These are phyloP conservation scores for Neodontobutis hainanensis DNA, from an alignment of 2,113 vertebrate genomes.

Conservation along the genomic window DNA sequence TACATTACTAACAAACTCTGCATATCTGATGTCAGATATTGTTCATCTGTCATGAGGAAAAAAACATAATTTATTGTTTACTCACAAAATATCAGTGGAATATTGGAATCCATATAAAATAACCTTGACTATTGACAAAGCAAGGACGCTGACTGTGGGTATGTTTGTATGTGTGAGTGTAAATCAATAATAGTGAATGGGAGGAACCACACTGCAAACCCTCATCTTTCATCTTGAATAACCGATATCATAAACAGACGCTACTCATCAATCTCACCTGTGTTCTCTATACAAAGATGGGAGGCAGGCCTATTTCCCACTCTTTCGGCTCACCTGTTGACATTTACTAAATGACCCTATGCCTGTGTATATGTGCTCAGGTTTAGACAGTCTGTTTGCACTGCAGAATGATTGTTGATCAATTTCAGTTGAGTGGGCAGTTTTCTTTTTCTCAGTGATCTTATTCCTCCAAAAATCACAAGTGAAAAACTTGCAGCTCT, in stretches of 20 bases:
- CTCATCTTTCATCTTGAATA: constrained; percentile 82
- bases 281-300: constrained; percentile 71
- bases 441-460: constrained; percentile 32
- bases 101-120: constrained; percentile 65
- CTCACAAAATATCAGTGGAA: constrained; percentile 53
- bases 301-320: constrained; percentile 74
- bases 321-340: constrained; percentile 73
- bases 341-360: constrained; percentile 72
- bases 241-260: constrained; percentile 78
- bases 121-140: constrained; percentile 76
- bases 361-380: constrained; percentile 23
- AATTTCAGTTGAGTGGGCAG: constrained; percentile 45
- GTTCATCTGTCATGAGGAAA: constrained; percentile 35
- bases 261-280: constrained; percentile 78
- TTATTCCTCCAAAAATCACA: not conserved
- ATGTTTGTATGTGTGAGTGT: constrained; percentile 61
- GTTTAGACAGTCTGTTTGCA: constrained; percentile 3
- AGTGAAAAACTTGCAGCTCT: constrained; percentile 33
- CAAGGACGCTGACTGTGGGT: constrained; percentile 69
- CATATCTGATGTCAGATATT: constrained; percentile 26
- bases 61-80: constrained; percentile 35
- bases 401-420: constrained; percentile 30
- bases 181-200: constrained; percentile 80
- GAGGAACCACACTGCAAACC: constrained; percentile 75
- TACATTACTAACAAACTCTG: not conserved